These are phyloP conservation scores for Chloroceryle inda DNA, from an alignment of 2,797 vertebrate species.

Conservation along the genomic window DNA sequence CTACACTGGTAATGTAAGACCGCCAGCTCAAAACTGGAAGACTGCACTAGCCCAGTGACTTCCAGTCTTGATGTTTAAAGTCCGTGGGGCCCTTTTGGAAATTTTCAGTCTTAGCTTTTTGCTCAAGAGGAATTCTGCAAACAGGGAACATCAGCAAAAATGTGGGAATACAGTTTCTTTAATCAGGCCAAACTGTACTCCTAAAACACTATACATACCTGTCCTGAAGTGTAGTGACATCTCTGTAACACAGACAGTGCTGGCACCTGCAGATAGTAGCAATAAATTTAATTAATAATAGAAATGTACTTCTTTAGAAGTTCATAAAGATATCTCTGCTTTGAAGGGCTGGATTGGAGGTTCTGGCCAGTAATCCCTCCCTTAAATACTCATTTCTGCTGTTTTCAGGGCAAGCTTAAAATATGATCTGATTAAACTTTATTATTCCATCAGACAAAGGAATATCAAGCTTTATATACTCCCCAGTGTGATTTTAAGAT, in stretches of 20 bases:
- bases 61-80: not conserved
- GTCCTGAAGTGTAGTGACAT: conserved; percentile 41
- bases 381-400: not conserved
- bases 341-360: not conserved
- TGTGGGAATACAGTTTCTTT: not conserved
- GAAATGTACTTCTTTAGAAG: not conserved
- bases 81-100: not conserved
- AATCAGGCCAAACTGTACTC: not conserved
- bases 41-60: not conserved
- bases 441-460: not conserved
- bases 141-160: not conserved
- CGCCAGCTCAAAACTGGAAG: not conserved
- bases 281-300: not conserved
- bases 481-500: not conserved
- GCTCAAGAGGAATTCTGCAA: not conserved
- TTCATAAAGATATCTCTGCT: not conserved
- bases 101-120: not conserved
- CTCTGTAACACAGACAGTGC: not conserved
- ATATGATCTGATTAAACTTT: not conserved
- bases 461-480: not conserved
- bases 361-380: not conserved
- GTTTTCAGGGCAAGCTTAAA: not conserved
- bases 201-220: not conserved
- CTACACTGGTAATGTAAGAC: not conserved
- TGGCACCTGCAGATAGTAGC: not conserved